Evolutionary conservation across 2,888 invertebrate genomes (phyloP).

Genomic region (Lacanobia wlatinum): DNA sequence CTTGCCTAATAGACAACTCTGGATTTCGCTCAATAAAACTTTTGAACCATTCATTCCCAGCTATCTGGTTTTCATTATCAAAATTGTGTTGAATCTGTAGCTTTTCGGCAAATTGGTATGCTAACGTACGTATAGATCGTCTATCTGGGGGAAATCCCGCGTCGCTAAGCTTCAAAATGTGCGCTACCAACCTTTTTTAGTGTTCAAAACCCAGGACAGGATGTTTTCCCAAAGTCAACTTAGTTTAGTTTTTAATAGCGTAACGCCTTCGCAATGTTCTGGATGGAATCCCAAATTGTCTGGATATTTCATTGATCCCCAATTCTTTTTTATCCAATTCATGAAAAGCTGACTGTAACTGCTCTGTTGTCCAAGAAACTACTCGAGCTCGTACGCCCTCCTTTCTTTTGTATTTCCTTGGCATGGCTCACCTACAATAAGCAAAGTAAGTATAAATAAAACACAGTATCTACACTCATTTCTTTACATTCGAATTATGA

Average conservation of each 20-base stretch:
- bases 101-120: neutral
- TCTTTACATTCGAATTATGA: no score
- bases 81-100: no score
- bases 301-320: slow-evolving; percentile 5
- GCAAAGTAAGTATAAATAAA: no score
- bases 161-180: no score
- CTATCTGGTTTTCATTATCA: neutral
- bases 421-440: neutral
- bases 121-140: neutral
- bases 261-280: slow-evolving; percentile 11
- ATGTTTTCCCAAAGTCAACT: slow-evolving; percentile 9
- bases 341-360: no score
- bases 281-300: neutral
- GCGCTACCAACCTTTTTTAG: neutral
- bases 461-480: no score
- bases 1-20: neutral
- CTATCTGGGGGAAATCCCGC: neutral
- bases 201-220: neutral
- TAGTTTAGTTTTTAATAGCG: slow-evolving; percentile 1
- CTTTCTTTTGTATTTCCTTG: neutral
- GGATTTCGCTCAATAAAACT: slow-evolving; percentile 13
- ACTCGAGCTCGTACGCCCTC: no score
- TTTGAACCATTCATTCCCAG: slow-evolving; percentile 2
- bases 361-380: no score
- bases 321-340: neutral